A percentile compares a stretch with the other conserved stretches of the same genome.
Conservation (phyloP, 2,113 vertebrate genomes). For the Nyctibius bracteatus region DNA sequence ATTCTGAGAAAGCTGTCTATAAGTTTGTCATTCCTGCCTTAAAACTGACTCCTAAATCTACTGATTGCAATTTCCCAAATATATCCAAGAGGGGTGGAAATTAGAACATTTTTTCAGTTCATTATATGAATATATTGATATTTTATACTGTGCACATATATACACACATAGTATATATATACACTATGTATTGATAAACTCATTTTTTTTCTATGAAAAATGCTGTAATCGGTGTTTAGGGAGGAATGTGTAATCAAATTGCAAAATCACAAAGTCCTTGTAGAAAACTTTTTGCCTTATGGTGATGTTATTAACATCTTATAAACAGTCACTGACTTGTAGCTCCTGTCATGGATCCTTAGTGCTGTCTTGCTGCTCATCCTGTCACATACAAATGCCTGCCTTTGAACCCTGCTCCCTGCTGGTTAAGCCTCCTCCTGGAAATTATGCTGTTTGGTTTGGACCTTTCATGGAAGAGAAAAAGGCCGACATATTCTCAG, state of each 20-base stretch:
- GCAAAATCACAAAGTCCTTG: background rate
- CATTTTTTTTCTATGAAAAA: background rate
- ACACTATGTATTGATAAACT: background rate
- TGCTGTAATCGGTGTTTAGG: background rate
- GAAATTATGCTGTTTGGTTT: background rate
- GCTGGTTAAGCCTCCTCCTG: background rate
- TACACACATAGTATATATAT: too few relatives aligned
- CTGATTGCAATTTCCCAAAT: background rate
- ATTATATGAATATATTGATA: background rate
- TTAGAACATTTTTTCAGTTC: background rate
- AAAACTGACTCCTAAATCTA: background rate
- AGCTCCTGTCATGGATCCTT: background rate
- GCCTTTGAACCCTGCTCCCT: background rate
- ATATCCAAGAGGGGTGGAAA: background rate
- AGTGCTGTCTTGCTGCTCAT: background rate
- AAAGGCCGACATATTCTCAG: background rate
- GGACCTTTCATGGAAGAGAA: background rate
- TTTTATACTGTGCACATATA: background rate
- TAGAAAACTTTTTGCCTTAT: background rate
- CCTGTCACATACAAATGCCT: background rate
- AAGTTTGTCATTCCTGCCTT: background rate
- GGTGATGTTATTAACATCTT: background rate
- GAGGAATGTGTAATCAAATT: background rate
- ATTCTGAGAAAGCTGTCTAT: background rate
- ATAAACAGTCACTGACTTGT: background rate